Evolutionary conservation across 2,888 invertebrate species (phyloP).

Genomic region (Lepeophtheirus nordmannii): DNA sequence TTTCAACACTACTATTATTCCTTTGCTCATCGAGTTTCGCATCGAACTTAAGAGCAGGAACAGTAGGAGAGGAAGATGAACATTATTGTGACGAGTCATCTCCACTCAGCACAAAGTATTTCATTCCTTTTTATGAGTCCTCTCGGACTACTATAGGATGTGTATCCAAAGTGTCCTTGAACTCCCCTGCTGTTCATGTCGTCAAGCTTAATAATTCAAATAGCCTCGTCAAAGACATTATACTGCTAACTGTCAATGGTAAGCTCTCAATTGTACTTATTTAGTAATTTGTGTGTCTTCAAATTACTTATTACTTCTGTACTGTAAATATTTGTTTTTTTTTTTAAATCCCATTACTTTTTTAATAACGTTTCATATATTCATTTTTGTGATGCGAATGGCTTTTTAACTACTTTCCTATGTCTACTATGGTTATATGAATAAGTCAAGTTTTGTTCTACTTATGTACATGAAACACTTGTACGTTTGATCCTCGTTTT

Average conservation of each 20-base stretch:
- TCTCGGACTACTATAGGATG: background rate
- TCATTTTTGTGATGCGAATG: too few species aligned
- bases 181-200: background rate
- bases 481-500: too few species aligned
- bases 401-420: too few species aligned
- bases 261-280: background rate
- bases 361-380: too few species aligned
- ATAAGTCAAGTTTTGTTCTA: too few species aligned
- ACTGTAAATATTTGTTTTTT: too few species aligned
- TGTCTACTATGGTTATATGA: too few species aligned
- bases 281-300: too few species aligned
- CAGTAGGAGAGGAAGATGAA: background rate
- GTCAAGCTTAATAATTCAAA: background rate
- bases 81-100: background rate
- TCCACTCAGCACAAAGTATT: background rate
- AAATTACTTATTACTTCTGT: too few species aligned
- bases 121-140: conserved; percentile 3
- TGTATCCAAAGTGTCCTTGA: background rate
- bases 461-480: too few species aligned
- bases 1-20: background rate
- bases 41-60: background rate
- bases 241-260: background rate
- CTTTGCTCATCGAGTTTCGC: background rate
- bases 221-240: background rate
- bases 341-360: too few species aligned